These are phyloP conservation scores for Podargus strigoides DNA, from an alignment of 2,797 vertebrate species.

Conservation along the genomic window DNA sequence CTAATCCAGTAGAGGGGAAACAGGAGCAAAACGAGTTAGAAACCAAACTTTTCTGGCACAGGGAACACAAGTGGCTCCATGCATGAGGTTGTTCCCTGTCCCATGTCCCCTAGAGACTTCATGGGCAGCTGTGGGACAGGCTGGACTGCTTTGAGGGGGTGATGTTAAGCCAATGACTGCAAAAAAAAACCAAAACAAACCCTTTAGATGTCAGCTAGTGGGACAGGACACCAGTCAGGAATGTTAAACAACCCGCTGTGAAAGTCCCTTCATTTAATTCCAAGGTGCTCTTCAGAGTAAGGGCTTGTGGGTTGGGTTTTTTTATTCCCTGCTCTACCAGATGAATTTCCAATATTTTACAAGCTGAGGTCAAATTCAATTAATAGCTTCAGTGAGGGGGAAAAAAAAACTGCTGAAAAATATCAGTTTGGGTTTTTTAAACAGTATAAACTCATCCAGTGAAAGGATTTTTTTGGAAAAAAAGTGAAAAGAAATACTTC, in stretches of 20 bases:
- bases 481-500: background rate
- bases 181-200: background rate
- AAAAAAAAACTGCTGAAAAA: background rate
- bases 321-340: background rate
- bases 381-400: constrained; percentile 25
- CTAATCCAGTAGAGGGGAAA: background rate
- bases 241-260: background rate
- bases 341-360: constrained; percentile 5
- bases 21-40: background rate
- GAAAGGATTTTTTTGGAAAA: background rate
- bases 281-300: background rate
- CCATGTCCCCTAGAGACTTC: background rate
- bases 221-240: background rate
- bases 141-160: background rate
- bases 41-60: background rate
- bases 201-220: background rate
- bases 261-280: background rate
- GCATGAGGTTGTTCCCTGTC: background rate
- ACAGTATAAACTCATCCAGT: background rate
- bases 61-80: background rate
- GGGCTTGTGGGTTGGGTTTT: background rate
- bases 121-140: background rate
- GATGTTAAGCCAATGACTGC: background rate
- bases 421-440: background rate
- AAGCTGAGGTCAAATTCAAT: constrained; percentile 47